Percentiles rank a stretch among this genome's conserved stretches.
phyloP scores from a whole-genome alignment of 2,888 invertebrate genomes.

The Mythimna albipuncta region DNA sequence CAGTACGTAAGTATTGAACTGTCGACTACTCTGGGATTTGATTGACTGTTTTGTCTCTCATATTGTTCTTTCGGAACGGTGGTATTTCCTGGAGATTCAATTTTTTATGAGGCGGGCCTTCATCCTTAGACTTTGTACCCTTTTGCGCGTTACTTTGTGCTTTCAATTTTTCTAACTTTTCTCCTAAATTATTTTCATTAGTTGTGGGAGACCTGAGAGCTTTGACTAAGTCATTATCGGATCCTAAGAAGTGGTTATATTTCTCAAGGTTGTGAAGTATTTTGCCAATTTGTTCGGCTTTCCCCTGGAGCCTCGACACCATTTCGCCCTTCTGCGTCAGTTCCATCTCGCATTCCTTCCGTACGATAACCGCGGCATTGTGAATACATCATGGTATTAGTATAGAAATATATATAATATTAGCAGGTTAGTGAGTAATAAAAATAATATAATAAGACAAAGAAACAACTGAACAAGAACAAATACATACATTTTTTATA shows the following conservation, averaged over 20 bases:
- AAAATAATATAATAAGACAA: conserved; percentile 22
- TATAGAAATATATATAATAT: conserved; percentile 70
- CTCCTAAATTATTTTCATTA: conserved; percentile 81
- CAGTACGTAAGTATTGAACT: conserved; percentile 21
- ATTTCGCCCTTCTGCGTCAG: conserved; percentile 99
- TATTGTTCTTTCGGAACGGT: conserved; percentile 83
- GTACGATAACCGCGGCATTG: conserved; percentile 84
- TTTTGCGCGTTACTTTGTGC: conserved; percentile 84
- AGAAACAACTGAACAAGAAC: conserved; percentile 12
- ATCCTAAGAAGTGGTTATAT: conserved; percentile 94
- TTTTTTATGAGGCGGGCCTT: conserved; percentile 90
- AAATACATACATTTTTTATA: conserved; percentile 38
- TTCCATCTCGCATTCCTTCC: conserved; percentile 98
- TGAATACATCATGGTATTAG: conserved; percentile 88
- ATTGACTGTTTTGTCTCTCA: conserved; percentile 74
- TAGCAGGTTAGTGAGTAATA: conserved; percentile 37
- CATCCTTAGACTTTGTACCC: conserved; percentile 87
- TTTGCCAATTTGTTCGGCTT: conserved; percentile 98
- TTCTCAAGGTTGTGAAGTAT: conserved; percentile 97
- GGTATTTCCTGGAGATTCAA: conserved; percentile 90
- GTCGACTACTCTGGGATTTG: conserved; percentile 69
- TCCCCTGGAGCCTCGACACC: conserved; percentile 98
- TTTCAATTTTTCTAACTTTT: conserved; percentile 83
- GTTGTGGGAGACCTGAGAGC: conserved; percentile 87
- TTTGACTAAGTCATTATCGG: conserved; percentile 90